Evolutionary conservation across 1,140 invertebrate species (phyloP), one percentile per base, ranked within the genome.

Genomic region (Tachypleus tridentatus): DNA sequence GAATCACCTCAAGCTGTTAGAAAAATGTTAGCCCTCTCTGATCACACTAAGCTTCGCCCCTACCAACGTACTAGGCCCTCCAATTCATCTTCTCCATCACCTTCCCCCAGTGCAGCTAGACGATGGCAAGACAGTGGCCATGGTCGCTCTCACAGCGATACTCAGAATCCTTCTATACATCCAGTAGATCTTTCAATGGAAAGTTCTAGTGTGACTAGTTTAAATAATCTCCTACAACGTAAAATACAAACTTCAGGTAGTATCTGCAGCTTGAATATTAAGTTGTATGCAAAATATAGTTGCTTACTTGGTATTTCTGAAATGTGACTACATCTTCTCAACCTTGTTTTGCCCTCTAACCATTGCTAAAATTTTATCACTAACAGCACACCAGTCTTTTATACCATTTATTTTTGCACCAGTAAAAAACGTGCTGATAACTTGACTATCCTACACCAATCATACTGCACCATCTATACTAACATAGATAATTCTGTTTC

Each of bases 1-100:
- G 93, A 93, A 50, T 97, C 93, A 49, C 94, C 94, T 4, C 93
- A 97, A 78, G 91, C 93, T 3, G 91, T 97, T 4, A 83, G 92
- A 68, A 97, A 97, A 75, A 84, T 97, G 74, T 79, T 97, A 64
- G 86, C 93, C 3, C 80, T 98, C 5, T 91, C 79, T n/a, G 79
- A 80, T 49, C 67, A 68, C n/a, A 87, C 84, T 63, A 97, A 94
- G 79, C 91, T 91, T 9, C 82, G 88, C 61, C 91, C 88, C 0
- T 86, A 92, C 74, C 89, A 91, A 71, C 87, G 88, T 3, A 80
- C 86, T 66, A 85, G 85, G n/a, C 81, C 61, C 7, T 74, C 82
- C 65, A 77, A 75, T 63, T 79, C 78, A 63, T 73, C 81, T 75
- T 75, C 82, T 73, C 29, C 29, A 29, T 29, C 29, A 29, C 72